A percentile compares a stretch with the other conserved stretches of the same genome.
phyloP scores from a whole-genome alignment of 2,888 invertebrate species.

The Hipparchia sbordonii region DNA sequence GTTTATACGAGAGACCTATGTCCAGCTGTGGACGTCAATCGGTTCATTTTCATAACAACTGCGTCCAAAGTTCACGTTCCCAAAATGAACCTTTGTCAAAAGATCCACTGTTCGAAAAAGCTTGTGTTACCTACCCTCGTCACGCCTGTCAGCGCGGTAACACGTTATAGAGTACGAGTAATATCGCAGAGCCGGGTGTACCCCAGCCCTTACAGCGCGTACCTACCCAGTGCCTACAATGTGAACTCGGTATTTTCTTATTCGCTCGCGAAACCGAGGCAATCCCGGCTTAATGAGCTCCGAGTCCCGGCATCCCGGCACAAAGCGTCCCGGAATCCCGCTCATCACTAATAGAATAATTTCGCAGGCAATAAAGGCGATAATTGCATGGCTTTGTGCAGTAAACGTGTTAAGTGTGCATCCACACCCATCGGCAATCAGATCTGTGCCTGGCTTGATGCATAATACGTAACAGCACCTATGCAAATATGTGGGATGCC shows the following conservation, averaged over 20 bases:
- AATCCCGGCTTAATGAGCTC: conserved; percentile 69
- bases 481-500: too few relatives aligned
- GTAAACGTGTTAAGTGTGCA: background rate
- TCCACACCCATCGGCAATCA: background rate
- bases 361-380: conserved; percentile 37
- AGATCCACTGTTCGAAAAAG: too few relatives aligned
- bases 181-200: conserved; percentile 2
- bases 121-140: too few relatives aligned
- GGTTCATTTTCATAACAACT: too few relatives aligned
- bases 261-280: conserved; percentile 57
- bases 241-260: conserved; percentile 53
- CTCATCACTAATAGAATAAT: conserved; percentile 35
- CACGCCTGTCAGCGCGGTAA: too few relatives aligned
- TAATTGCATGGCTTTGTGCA: conserved; percentile 29
- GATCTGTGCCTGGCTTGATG: background rate
- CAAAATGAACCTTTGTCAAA: too few relatives aligned
- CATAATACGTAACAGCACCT: too few relatives aligned
- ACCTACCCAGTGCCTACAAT: background rate
- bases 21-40: too few relatives aligned
- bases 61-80: too few relatives aligned
- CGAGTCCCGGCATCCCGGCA: conserved; percentile 36
- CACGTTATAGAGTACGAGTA: background rate
- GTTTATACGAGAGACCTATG: too few relatives aligned
- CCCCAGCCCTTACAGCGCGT: conserved; percentile 39
- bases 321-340: conserved; percentile 35